Base-by-base conservation (phyloP, 1,140 invertebrate species). In the Oreohelix idahoensis region DNA sequence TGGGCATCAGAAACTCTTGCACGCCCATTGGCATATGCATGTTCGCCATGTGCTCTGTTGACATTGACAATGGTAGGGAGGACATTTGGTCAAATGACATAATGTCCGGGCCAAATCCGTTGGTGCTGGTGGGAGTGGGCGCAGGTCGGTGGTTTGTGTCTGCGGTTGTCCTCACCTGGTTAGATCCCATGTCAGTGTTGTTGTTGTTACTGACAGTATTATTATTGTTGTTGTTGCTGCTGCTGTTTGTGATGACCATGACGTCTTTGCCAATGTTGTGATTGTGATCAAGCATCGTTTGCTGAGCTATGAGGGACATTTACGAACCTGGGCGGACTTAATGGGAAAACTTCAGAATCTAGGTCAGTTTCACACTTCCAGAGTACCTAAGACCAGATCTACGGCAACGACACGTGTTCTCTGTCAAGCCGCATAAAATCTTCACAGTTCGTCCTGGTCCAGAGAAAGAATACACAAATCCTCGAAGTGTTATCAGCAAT, bases 11-110 rank as follows among this genome's bases (percentile, higher is more conserved):
- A 26, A 76, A 76, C 42, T 76, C 74, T 20, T 32, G 74, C 32
- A 17, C 74, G 2, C 74, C 74, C 45, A 76, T 32, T n/a, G 74
- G 42, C 42, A 76, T 51, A n/a, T 36, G 36, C 71, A 73, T 5
- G 39, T 32, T 73, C 10, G 17, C 38, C 71, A 73, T 73, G 23
- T 42, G 36, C 71, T 73, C 71, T 2, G 39, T 20, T 13, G 69
- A 39, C 32, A 71, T 71, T n/a, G 53, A 58, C 53, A 58, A 11
- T 4, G 63, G 63, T n/a, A 29, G n/a, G n/a, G 63, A 29, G 8
- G 29, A 5, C 29, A 66, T 66, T 66, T n/a, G 4, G 17, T 66
- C 29, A 66, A 66, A 66, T 38, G 58, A 23, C 38, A 39, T 4
- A 58, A 79, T 66, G 5, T 66, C 29, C 13, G 53, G 49, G 1